A percentile compares a stretch with the other conserved stretches of the same genome.
Conservation (phyloP, 2,797 vertebrate species). For the Trachops cirrhosus region DNA sequence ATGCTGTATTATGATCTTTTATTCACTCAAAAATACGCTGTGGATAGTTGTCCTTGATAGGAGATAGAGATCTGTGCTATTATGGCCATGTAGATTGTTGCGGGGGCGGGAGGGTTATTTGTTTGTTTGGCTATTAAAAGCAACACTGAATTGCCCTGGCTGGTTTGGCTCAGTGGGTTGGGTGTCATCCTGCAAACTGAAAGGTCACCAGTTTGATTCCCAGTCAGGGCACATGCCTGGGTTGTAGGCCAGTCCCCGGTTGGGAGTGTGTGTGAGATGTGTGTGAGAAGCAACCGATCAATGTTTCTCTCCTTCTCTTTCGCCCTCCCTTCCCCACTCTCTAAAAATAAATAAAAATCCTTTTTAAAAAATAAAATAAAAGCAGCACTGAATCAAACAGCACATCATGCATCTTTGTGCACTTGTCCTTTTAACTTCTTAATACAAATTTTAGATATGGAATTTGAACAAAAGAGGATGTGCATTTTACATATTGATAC, state of each 20-base stretch:
- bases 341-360: neutral
- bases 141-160: neutral
- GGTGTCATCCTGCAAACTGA: neutral
- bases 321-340: neutral
- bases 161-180: neutral
- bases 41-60: neutral
- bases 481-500: neutral
- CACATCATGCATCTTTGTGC: neutral
- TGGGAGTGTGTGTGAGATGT: neutral
- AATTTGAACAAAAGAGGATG: neutral
- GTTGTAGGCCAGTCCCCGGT: neutral
- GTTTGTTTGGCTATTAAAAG: conserved; percentile 5
- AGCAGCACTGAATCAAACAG: neutral
- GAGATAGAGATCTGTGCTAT: neutral
- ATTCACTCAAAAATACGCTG: neutral
- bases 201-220: neutral
- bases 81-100: neutral
- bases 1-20: neutral
- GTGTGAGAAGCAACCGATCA: neutral
- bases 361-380: neutral
- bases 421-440: neutral
- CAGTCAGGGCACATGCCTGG: neutral
- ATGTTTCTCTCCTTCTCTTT: neutral
- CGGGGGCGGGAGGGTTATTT: neutral
- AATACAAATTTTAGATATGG: neutral